phyloP scores from a whole-genome alignment of 2,113 vertebrate genomes.

The Cryptomyrus ogoouensis region DNA sequence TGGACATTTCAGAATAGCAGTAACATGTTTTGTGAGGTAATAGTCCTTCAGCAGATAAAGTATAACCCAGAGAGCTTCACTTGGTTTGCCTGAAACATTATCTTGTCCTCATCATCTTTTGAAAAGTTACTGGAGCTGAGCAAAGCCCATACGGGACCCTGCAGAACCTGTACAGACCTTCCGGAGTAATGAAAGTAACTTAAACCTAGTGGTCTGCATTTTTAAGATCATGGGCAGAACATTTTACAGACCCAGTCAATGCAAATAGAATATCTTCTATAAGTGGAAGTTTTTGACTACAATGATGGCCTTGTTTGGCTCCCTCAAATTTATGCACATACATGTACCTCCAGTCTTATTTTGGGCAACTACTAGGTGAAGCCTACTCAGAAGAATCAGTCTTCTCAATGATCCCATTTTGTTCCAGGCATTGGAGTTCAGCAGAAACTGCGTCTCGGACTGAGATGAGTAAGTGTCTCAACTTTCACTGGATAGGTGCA shows the following conservation, averaged over 20 bases:
- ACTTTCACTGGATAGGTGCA: no score
- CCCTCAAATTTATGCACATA: no score
- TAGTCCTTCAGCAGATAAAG: slow-evolving; percentile 14
- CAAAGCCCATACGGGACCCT: background rate
- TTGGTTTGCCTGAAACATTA: slow-evolving; percentile 2
- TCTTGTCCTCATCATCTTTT: background rate
- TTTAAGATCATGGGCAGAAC: background rate
- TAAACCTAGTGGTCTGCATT: background rate
- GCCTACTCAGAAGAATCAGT: no score
- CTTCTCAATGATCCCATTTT: no score
- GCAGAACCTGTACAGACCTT: background rate
- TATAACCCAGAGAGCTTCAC: slow-evolving; percentile 23
- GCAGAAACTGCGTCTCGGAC: no score
- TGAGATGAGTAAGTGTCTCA: no score
- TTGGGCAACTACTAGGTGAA: no score
- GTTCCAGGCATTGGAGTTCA: no score
- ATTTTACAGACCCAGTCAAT: background rate
- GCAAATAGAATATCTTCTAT: background rate
- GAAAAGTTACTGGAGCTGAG: background rate
- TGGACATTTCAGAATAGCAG: slow-evolving; percentile 23
- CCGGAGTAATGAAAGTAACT: background rate
- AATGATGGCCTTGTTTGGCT: no score
- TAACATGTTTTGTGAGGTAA: slow-evolving; percentile 13
- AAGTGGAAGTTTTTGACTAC: no score
- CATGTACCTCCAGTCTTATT: no score